Conservation (phyloP, 2,797 vertebrate species). For the Tympanoctomys barrerae region DNA sequence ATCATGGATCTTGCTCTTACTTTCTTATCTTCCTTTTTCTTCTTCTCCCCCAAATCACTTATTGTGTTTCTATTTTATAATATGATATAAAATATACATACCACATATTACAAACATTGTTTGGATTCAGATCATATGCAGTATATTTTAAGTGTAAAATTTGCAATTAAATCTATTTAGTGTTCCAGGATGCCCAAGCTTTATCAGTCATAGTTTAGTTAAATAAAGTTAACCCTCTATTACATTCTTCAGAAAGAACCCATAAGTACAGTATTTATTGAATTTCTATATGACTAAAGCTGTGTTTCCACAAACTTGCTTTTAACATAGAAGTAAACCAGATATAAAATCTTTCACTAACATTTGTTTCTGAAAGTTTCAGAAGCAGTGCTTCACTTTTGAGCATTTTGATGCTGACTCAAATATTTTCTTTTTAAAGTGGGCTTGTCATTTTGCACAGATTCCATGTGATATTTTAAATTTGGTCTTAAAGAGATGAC, state of each 20-base stretch:
- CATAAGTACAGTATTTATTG: not conserved
- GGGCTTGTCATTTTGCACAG: not conserved
- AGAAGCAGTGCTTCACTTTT: conserved; percentile 9
- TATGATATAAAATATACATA: not conserved
- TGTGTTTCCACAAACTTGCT: not conserved
- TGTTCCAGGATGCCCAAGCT: not conserved
- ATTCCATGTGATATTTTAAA: not conserved
- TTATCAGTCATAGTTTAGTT: not conserved
- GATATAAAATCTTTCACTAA: conserved; percentile 39
- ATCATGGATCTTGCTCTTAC: not conserved
- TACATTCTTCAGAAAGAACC: not conserved
- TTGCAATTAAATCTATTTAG: not conserved
- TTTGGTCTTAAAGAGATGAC: not conserved
- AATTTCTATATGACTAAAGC: not conserved
- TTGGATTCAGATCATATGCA: not conserved
- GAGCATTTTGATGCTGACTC: not conserved
- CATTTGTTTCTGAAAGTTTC: conserved; percentile 25
- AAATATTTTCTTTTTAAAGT: not conserved
- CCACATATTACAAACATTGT: not conserved
- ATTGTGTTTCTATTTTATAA: not conserved
- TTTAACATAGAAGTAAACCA: not conserved
- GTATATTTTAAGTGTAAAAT: conserved; percentile 10
- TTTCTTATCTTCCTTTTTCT: not conserved
- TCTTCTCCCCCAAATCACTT: not conserved
- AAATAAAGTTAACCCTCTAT: not conserved